phyloP scores from a whole-genome alignment of 2,888 invertebrate species.

The Sinopyrophorus schimmeli region DNA sequence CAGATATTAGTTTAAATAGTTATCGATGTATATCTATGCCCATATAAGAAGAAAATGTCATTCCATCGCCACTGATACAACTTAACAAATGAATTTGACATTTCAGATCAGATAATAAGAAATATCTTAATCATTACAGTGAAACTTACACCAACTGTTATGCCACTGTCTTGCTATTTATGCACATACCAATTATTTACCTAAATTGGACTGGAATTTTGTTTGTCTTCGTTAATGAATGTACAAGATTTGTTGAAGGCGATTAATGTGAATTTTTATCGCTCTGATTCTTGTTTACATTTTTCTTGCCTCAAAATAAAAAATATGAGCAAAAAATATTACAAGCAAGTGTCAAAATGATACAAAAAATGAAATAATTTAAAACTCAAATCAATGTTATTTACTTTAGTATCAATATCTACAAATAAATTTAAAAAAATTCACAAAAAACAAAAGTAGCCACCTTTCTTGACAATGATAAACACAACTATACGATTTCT shows the following conservation, averaged over 20 bases:
- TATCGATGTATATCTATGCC: slow-evolving; percentile 19
- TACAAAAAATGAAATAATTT: no score
- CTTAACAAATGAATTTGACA: slow-evolving; percentile 25
- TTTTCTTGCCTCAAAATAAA: no score
- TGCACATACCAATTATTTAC: slow-evolving; percentile 17
- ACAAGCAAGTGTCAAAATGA: no score
- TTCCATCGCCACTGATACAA: slow-evolving; percentile 12
- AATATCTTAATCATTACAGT: slow-evolving; percentile 18
- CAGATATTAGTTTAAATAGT: slow-evolving; percentile 20
- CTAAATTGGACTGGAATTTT: slow-evolving; percentile 27
- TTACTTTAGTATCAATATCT: no score
- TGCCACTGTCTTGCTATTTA: slow-evolving; percentile 6
- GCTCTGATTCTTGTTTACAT: no score
- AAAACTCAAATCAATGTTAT: no score
- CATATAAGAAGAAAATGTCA: slow-evolving; percentile 23
- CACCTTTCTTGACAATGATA: no score
- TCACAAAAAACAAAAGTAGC: no score
- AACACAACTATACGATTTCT: no score
- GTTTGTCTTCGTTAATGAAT: slow-evolving; percentile 14
- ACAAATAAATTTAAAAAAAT: no score
- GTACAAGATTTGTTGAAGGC: slow-evolving; percentile 3
- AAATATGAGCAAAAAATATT: no score
- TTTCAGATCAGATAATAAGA: slow-evolving; percentile 25
- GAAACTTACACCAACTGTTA: slow-evolving; percentile 8
- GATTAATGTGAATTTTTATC: no score